These are phyloP conservation scores for Phyllopteryx taeniolatus DNA, from an alignment of 2,113 vertebrate genomes.

Conservation along the genomic window DNA sequence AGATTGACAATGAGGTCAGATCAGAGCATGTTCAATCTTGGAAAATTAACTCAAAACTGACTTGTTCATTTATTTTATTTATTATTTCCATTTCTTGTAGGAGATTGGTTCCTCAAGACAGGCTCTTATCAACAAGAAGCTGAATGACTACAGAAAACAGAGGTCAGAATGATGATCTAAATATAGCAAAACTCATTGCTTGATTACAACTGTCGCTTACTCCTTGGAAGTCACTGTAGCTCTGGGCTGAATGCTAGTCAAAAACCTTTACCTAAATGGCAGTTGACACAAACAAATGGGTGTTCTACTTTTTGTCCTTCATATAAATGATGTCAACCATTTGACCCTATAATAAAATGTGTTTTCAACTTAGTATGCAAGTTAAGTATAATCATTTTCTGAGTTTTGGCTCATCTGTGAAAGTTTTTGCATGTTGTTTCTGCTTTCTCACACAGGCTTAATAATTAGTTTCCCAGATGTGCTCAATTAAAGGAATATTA, in stretches of 20 bases:
- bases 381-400: no score
- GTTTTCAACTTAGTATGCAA: no score
- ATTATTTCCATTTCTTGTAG: slow-evolving; percentile 53
- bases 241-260: not conserved
- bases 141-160: slow-evolving; percentile 92
- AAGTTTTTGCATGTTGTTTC: no score
- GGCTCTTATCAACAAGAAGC: slow-evolving; percentile 95
- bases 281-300: no score
- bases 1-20: slow-evolving; percentile 91
- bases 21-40: not conserved
- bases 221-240: slow-evolving; percentile 11
- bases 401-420: no score
- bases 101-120: slow-evolving; percentile 91
- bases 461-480: no score
- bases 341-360: no score
- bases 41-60: not conserved
- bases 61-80: not conserved
- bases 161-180: slow-evolving; percentile 51
- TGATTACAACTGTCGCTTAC: not conserved
- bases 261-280: not conserved
- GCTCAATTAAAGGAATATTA: no score
- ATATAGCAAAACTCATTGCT: not conserved
- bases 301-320: no score
- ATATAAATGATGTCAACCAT: no score
- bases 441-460: no score